Evolutionary conservation across 2,797 vertebrate species (phyloP).

Genomic region (Melopsittacus undulatus): DNA sequence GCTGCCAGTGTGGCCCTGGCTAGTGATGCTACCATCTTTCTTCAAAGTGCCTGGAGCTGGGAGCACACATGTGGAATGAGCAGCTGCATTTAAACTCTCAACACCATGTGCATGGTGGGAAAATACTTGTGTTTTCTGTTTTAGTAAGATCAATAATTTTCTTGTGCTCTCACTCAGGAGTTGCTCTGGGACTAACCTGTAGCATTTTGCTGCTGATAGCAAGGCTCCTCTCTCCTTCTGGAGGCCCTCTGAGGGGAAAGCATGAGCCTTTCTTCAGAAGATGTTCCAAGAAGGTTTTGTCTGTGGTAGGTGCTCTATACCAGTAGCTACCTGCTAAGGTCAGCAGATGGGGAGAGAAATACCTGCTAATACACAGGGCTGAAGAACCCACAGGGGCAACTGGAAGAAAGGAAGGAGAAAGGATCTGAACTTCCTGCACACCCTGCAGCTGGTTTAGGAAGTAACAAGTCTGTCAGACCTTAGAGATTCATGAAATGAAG

Average conservation of each 20-base stretch:
- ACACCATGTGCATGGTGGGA: rapidly evolving
- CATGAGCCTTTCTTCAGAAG: not conserved
- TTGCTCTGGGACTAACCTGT: not conserved
- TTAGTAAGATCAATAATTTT: not conserved
- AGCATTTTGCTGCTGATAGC: not conserved
- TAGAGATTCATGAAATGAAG: not conserved
- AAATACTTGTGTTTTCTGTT: not conserved
- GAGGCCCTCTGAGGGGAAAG: not conserved
- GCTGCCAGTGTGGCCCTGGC: not conserved
- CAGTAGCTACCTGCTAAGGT: conserved; percentile 84
- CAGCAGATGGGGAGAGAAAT: not conserved
- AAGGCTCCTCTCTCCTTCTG: not conserved
- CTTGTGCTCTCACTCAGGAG: not conserved
- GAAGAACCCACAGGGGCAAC: not conserved
- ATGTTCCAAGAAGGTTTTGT: not conserved
- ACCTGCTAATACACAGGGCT: not conserved
- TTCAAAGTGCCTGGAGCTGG: not conserved
- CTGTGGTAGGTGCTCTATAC: conserved; percentile 70
- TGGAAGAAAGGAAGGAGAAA: not conserved
- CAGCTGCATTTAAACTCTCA: not conserved
- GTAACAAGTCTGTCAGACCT: not conserved
- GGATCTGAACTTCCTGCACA: rapidly evolving
- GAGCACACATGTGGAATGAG: not conserved
- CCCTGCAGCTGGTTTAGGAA: not conserved
- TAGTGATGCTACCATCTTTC: not conserved